phyloP scores from a whole-genome alignment of 2,113 vertebrate species.

The Gallinago undulata region DNA sequence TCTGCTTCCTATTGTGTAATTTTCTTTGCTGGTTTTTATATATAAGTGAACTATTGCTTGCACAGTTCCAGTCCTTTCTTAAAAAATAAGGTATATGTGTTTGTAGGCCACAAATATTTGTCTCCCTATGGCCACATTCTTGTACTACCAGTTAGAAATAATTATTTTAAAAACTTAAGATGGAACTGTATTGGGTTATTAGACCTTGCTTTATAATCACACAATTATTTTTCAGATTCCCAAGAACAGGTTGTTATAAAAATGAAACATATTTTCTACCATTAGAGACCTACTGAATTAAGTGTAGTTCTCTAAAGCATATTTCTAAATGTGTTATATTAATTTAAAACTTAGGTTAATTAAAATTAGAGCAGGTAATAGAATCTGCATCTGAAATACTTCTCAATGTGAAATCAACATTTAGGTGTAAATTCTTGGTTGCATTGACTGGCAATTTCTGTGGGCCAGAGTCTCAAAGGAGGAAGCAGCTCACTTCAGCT shows the following conservation, averaged over 20 bases:
- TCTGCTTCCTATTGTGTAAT: neutral
- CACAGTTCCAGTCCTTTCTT: neutral
- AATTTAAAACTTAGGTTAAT: neutral
- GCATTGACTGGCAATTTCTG: neutral
- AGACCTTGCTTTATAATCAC: neutral
- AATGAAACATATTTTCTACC: neutral
- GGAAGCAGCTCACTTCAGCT: neutral
- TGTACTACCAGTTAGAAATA: neutral
- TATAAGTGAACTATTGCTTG: neutral
- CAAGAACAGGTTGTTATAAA: neutral
- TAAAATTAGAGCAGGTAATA: neutral
- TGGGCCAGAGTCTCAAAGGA: neutral
- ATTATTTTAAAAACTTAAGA: neutral
- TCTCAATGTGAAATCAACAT: neutral
- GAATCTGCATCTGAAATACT: neutral
- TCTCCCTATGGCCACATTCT: neutral
- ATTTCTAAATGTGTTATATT: neutral
- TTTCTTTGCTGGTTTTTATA: neutral
- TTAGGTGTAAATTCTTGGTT: neutral
- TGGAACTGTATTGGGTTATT: neutral
- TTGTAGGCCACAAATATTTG: neutral
- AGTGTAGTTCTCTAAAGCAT: neutral
- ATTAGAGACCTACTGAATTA: neutral
- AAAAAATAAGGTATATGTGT: neutral
- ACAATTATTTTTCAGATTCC: neutral